Evolutionary conservation across 2,113 vertebrate species (phyloP).

Genomic region (Gymnogyps californianus): DNA sequence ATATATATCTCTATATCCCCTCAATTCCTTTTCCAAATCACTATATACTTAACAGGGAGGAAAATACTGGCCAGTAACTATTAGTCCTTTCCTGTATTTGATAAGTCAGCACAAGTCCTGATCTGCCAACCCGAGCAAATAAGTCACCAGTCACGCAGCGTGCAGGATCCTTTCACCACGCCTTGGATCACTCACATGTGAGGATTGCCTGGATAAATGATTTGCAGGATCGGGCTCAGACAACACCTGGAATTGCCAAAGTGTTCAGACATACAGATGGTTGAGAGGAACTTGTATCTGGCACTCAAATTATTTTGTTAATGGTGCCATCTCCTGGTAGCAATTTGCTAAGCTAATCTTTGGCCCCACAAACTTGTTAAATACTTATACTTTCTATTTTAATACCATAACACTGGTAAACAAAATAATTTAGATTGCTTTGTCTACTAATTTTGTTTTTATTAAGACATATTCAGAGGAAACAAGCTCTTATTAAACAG

Average conservation of each 20-base stretch:
- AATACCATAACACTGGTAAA: not conserved
- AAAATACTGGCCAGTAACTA: not conserved
- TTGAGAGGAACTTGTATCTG: not conserved
- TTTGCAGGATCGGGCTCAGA: not conserved
- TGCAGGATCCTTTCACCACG: not conserved
- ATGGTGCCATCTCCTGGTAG: conserved; percentile 81
- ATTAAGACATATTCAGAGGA: not conserved
- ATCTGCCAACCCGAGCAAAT: not conserved
- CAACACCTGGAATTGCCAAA: conserved; percentile 38
- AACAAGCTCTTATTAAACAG: not conserved
- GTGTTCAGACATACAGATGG: not conserved
- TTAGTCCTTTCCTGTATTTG: not conserved
- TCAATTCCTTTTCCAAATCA: not conserved
- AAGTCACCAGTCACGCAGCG: not conserved
- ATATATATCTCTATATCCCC: not conserved
- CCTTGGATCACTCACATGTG: not conserved
- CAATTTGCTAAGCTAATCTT: conserved; percentile 51
- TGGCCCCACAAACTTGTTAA: not conserved
- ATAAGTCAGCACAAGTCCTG: not conserved
- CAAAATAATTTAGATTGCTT: not conserved
- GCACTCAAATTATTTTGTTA: conserved; percentile 80
- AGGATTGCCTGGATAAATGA: not conserved
- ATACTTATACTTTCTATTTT: not conserved
- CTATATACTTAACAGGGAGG: not conserved
- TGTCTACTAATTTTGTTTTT: not conserved